phyloP scores from a whole-genome alignment of 92 coral and sea anemone genomes.

The Paragorgia papillata region DNA sequence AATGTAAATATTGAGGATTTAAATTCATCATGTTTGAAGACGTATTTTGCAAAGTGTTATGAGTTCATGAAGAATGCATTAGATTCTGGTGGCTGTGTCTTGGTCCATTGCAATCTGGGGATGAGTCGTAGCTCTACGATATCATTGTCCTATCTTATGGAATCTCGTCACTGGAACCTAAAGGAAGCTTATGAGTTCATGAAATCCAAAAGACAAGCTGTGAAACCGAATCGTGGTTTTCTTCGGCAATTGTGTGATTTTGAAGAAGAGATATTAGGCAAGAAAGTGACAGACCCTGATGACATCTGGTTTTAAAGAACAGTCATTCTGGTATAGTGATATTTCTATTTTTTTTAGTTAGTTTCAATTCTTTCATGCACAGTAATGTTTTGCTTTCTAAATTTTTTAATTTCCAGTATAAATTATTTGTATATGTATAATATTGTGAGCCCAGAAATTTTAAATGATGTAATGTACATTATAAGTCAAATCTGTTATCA shows the following conservation, averaged over 20 bases:
- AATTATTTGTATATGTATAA: too few species aligned
- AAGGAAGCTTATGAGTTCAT: constrained; percentile 78
- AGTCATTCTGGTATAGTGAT: too few species aligned
- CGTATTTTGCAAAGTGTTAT: constrained; percentile 71
- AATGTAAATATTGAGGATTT: constrained; percentile 88
- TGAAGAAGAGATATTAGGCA: constrained; percentile 78
- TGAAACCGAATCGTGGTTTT: constrained; percentile 92
- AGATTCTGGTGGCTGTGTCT: constrained; percentile 71
- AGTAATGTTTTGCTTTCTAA: too few species aligned
- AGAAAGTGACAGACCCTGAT: constrained; percentile 78
- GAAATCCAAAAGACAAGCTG: constrained; percentile 78
- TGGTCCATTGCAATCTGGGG: constrained; percentile 96
- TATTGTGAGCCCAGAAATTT: too few species aligned
- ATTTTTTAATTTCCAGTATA: too few species aligned
- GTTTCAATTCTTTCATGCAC: too few species aligned
- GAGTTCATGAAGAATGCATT: constrained; percentile 73
- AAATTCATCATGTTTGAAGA: constrained; percentile 75
- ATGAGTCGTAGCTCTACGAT: constrained; percentile 96
- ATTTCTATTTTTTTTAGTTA: too few species aligned
- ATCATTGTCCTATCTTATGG: constrained; percentile 82
- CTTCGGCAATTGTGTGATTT: constrained; percentile 77
- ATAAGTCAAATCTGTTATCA: too few species aligned
- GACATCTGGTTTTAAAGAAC: constrained; percentile 84
- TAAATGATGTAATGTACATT: too few species aligned
- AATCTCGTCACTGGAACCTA: constrained; percentile 76